phyloP scores from a whole-genome alignment of 2,888 invertebrate genomes.

The Lymantria dispar region DNA sequence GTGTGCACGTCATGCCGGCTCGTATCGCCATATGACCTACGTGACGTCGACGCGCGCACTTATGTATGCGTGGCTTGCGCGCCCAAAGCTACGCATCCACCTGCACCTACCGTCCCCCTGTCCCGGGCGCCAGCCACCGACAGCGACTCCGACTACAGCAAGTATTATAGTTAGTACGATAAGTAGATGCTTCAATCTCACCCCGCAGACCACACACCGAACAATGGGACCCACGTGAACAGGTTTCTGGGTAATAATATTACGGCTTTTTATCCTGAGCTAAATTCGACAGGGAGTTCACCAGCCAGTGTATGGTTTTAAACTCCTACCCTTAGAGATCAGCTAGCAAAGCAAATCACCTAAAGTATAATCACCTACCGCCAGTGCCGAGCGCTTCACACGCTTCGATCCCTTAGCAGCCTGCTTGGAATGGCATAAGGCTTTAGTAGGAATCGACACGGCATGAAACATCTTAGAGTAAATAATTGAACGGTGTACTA shows the following conservation, averaged over 20 bases:
- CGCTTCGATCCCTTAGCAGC: conserved; percentile 25
- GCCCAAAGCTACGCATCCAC: conserved; percentile 26
- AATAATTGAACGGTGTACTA: background rate
- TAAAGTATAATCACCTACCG: conserved; percentile 4
- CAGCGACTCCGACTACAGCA: conserved; percentile 80
- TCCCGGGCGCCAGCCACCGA: conserved; percentile 43
- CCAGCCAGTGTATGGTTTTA: conserved; percentile 19
- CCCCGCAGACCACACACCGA: conserved; percentile 33
- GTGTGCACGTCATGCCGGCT: conserved; percentile 52
- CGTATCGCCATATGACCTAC: conserved; percentile 44
- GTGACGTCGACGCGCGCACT: conserved; percentile 32
- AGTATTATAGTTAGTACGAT: conserved; percentile 80
- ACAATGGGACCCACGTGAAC: conserved; percentile 19
- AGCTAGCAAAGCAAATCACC: conserved; percentile 19
- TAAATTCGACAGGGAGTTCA: conserved; percentile 21
- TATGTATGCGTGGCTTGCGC: conserved; percentile 48
- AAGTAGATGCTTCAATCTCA: conserved; percentile 66
- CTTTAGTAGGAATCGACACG: conserved; percentile 21
- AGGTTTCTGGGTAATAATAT: conserved; percentile 22
- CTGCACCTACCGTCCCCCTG: conserved; percentile 21
- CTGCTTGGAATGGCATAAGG: conserved; percentile 30
- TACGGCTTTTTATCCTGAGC: conserved; percentile 31
- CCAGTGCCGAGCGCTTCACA: conserved; percentile 19
- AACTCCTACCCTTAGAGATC: conserved; percentile 18
- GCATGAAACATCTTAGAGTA: conserved; percentile 8